Evolutionary conservation across 2,113 vertebrate genomes (phyloP).

Genomic region (Ondatra zibethicus): DNA sequence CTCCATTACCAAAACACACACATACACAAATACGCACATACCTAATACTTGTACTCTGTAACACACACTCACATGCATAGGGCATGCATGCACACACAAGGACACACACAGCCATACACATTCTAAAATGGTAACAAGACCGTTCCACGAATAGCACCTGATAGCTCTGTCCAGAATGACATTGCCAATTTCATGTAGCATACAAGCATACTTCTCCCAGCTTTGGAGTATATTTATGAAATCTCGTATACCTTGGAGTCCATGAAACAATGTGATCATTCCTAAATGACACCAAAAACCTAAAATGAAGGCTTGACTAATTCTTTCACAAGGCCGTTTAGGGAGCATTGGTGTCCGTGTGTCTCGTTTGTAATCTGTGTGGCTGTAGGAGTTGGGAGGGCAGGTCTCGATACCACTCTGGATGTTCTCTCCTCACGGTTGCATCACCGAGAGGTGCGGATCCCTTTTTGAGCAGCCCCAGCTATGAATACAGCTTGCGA

Average conservation of each 20-base stretch:
- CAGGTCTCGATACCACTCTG: not conserved
- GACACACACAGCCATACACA: too few species aligned
- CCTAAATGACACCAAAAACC: not conserved
- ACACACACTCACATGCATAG: not conserved
- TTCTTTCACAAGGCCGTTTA: not conserved
- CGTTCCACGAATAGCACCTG: not conserved
- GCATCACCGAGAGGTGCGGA: not conserved
- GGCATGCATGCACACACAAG: not conserved
- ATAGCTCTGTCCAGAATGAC: not conserved
- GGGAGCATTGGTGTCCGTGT: not conserved
- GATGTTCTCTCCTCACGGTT: not conserved
- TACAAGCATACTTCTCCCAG: not conserved
- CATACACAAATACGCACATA: not conserved
- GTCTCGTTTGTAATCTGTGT: not conserved
- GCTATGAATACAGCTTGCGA: constrained; percentile 11
- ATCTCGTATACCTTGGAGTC: not conserved
- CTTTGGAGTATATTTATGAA: not conserved
- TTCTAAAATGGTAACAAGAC: constrained; percentile 7
- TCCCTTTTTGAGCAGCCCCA: not conserved
- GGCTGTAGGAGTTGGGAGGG: not conserved
- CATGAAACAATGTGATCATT: not conserved
- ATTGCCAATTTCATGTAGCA: not conserved
- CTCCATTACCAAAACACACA: not conserved
- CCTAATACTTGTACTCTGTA: too few species aligned
- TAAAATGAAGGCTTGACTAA: not conserved